Conservation (phyloP, 1,140 invertebrate species). For the Hyles vespertilio region DNA sequence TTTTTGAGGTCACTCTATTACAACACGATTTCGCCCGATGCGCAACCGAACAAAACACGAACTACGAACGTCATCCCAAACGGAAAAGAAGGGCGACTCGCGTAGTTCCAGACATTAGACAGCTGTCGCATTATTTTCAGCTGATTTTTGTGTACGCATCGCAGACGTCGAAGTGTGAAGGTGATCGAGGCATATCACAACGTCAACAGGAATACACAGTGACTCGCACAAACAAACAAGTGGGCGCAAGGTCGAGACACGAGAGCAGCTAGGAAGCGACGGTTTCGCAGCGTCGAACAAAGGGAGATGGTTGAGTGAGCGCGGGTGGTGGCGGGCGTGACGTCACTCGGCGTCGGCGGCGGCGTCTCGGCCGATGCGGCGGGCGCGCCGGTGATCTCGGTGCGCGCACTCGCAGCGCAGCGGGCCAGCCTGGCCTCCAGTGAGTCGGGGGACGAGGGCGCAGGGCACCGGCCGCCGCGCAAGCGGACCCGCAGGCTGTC, state of each 20-base stretch:
- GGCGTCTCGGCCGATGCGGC: conserved; percentile 62
- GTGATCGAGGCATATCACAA: conserved; percentile 20
- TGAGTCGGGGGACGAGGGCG: conserved; percentile 91
- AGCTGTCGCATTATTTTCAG: conserved; percentile 74
- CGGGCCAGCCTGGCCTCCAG: conserved; percentile 91
- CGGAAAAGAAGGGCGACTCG: conserved; percentile 63
- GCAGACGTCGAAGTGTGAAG: conserved; percentile 27
- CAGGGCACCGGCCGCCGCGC: conserved; percentile 92
- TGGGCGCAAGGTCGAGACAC: conserved; percentile 18
- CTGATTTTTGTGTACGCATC: conserved; percentile 75
- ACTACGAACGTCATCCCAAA: conserved; percentile 60
- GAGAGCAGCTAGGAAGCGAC: conserved; percentile 43
- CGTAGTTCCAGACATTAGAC: conserved; percentile 48
- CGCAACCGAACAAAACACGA: conserved; percentile 53
- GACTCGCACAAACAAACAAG: conserved; percentile 1
- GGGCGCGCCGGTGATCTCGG: conserved; percentile 55
- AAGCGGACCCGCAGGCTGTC: conserved; percentile 90
- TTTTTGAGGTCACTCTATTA: conserved; percentile 60
- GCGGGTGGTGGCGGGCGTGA: conserved; percentile 58
- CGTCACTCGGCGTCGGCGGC: conserved; percentile 52
- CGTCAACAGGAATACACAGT: conserved; percentile 1
- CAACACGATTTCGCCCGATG: conserved; percentile 49
- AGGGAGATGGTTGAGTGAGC: conserved; percentile 68
- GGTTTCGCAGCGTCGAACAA: conserved; percentile 53
- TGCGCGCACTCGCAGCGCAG: conserved; percentile 52